Conservation (phyloP, 2,797 vertebrate genomes). For the Cynodonichthys magdalenae region DNA sequence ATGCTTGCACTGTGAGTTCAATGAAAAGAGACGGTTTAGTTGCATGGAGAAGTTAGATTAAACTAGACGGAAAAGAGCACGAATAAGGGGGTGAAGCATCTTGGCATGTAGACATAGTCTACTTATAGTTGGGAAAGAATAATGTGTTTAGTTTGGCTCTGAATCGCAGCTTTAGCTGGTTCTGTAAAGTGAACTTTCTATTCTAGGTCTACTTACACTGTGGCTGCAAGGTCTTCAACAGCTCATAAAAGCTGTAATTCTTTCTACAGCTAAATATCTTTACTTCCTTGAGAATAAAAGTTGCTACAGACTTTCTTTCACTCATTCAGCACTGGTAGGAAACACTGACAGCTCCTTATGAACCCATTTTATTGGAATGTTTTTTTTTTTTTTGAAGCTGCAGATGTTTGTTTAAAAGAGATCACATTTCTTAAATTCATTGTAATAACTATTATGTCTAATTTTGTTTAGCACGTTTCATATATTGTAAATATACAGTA, state of each 20-base stretch:
- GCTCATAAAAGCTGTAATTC: background rate
- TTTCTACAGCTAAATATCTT: background rate
- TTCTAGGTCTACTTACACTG: background rate
- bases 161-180: background rate
- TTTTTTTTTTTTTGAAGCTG: background rate
- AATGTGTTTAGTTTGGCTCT: too few relatives aligned
- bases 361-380: background rate
- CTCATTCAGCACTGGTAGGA: background rate
- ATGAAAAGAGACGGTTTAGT: background rate
- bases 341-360: background rate
- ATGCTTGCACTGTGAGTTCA: background rate
- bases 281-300: too few relatives aligned
- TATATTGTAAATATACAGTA: background rate
- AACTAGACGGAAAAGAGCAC: background rate
- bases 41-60: background rate
- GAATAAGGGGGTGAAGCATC: background rate
- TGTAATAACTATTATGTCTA: background rate
- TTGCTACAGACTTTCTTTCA: too few relatives aligned
- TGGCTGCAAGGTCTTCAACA: background rate
- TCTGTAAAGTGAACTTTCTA: slow-evolving; percentile 2
- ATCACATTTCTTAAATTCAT: too few relatives aligned
- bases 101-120: background rate
- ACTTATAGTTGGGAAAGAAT: too few relatives aligned
- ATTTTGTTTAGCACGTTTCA: background rate
- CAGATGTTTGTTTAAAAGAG: background rate